Percentiles rank a stretch among this genome's conserved stretches.
Conservation (phyloP, 2,797 vertebrate species). For the Mormyrops boulengeri region DNA sequence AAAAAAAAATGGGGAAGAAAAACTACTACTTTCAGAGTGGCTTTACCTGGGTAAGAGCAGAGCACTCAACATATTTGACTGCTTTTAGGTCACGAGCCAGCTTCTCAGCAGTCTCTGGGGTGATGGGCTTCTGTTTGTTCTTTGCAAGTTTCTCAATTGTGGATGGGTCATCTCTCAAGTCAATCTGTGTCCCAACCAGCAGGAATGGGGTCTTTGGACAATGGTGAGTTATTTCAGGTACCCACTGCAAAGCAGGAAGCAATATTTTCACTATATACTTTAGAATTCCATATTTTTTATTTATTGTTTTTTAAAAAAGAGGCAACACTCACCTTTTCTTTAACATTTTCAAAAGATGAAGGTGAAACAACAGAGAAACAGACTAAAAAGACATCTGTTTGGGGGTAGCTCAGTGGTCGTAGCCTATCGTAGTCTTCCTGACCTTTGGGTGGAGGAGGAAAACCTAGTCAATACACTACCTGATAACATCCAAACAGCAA, state of each 20-base stretch:
- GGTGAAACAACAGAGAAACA: constrained; percentile 73
- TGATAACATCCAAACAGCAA: background rate
- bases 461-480: background rate
- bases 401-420: constrained; percentile 72
- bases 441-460: constrained; percentile 48
- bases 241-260: constrained; percentile 53
- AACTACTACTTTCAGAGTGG: background rate
- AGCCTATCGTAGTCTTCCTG: constrained; percentile 75
- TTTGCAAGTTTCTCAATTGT: constrained; percentile 75
- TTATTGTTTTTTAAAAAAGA: background rate
- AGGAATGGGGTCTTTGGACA: constrained; percentile 80
- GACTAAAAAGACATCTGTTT: constrained; percentile 73
- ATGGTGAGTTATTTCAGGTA: constrained; percentile 75
- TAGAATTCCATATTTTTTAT: too few relatives aligned
- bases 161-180: constrained; percentile 69
- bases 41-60: constrained; percentile 69
- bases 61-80: constrained; percentile 75
- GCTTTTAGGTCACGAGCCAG: constrained; percentile 70
- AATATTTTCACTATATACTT: background rate
- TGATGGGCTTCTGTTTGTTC: constrained; percentile 75
- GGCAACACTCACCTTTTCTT: constrained; percentile 63
- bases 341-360: constrained; percentile 76
- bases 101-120: constrained; percentile 69
- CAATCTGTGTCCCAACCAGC: constrained; percentile 73
- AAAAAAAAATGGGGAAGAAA: background rate